Evolutionary conservation across 2,797 vertebrate species (phyloP).

Genomic region (Leucoraja ocellata): DNA sequence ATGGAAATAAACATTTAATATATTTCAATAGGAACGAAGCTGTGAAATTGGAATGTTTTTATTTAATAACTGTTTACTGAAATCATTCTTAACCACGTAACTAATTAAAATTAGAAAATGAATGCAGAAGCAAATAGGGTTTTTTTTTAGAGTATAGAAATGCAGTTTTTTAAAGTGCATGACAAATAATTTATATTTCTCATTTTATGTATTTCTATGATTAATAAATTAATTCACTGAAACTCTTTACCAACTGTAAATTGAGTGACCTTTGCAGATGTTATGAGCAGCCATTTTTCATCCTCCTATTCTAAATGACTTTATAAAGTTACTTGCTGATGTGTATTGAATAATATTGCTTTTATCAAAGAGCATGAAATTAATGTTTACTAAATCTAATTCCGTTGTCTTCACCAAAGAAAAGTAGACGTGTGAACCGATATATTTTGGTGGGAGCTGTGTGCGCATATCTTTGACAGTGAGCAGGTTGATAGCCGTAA

Average conservation of each 20-base stretch:
- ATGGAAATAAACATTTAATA: constrained; percentile 5
- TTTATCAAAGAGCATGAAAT: constrained; percentile 12
- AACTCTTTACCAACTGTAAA: not conserved
- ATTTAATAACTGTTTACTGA: constrained; percentile 16
- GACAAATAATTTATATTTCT: not conserved
- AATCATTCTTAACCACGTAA: not conserved
- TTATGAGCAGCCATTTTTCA: not conserved
- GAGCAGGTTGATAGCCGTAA: no score
- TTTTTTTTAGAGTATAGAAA: not conserved
- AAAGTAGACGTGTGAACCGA: not conserved
- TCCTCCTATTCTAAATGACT: not conserved
- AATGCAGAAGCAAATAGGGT: not conserved
- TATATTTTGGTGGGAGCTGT: not conserved
- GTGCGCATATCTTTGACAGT: not conserved
- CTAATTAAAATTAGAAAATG: not conserved
- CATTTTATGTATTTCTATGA: not conserved
- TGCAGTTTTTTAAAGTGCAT: not conserved
- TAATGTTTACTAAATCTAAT: constrained; percentile 18
- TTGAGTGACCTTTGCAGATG: not conserved
- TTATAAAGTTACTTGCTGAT: not conserved
- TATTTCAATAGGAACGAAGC: not conserved
- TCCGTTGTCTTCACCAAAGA: not conserved
- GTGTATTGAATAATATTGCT: constrained; percentile 12
- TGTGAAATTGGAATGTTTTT: not conserved
- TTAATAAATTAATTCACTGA: not conserved